A percentile compares a stretch with the other conserved stretches of the same genome.
phyloP scores from a whole-genome alignment of 2,797 vertebrate genomes.

The Rousettus madagascariensis region DNA sequence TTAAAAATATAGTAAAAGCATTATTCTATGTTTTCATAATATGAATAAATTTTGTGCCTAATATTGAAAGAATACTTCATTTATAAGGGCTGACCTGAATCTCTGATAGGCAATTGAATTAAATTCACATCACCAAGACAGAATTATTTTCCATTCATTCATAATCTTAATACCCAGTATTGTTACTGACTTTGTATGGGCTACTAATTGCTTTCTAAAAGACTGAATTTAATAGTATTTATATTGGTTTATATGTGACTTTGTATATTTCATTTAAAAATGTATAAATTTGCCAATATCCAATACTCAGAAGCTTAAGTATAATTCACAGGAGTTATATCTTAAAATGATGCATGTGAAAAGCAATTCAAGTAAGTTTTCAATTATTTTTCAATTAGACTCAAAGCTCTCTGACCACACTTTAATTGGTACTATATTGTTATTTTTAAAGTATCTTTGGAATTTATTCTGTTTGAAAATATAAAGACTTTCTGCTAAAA shows the following conservation, averaged over 20 bases:
- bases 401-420: slow-evolving; percentile 36
- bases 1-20: neutral
- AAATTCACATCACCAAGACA: neutral
- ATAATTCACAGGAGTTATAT: slow-evolving; percentile 59
- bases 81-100: neutral
- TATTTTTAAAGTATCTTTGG: neutral
- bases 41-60: neutral
- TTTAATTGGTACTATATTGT: neutral
- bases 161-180: neutral
- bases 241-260: neutral
- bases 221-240: neutral
- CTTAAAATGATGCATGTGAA: slow-evolving; percentile 57
- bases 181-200: neutral
- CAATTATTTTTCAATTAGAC: slow-evolving; percentile 50
- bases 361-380: slow-evolving; percentile 42
- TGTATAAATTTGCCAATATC: slow-evolving; percentile 40
- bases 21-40: neutral
- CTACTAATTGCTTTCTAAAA: neutral
- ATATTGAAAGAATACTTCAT: neutral
- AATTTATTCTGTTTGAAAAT: slow-evolving; percentile 40
- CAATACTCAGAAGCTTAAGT: slow-evolving; percentile 13
- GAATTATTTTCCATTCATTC: neutral
- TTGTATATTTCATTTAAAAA: slow-evolving; percentile 17
- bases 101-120: neutral
- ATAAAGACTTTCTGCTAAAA: slow-evolving; percentile 22